phyloP scores from a whole-genome alignment of 2,797 vertebrate genomes.

The Sebastes variabilis region DNA sequence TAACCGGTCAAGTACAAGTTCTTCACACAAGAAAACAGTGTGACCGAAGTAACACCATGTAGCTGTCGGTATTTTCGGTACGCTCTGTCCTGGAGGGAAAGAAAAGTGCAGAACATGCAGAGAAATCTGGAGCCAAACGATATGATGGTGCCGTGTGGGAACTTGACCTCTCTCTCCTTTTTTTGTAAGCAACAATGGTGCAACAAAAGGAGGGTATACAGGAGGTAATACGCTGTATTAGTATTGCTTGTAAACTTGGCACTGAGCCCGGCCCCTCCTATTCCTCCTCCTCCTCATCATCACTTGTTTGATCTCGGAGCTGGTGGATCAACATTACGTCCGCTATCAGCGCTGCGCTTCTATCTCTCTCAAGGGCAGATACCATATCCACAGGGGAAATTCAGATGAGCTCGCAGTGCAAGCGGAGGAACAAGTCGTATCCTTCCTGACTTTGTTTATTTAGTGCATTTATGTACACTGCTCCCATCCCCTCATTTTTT shows the following conservation, averaged over 20 bases:
- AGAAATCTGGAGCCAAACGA: slow-evolving; percentile 2
- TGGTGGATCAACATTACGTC: background rate
- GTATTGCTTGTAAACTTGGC: slow-evolving; percentile 24
- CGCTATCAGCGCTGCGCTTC: slow-evolving; percentile 18
- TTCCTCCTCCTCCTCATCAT: background rate
- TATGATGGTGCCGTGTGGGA: background rate
- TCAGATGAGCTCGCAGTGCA: slow-evolving; percentile 52
- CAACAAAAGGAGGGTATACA: slow-evolving; percentile 22
- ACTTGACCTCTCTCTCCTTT: slow-evolving; percentile 1
- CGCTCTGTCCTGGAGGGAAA: slow-evolving; percentile 11
- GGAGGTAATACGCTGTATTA: slow-evolving; percentile 16
- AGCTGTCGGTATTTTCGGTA: background rate
- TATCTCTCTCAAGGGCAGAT: slow-evolving; percentile 53
- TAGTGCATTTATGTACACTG: slow-evolving; percentile 42
- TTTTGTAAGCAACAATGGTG: slow-evolving; percentile 6
- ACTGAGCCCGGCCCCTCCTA: background rate
- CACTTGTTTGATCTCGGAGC: slow-evolving; percentile 33
- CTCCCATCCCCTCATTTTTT: slow-evolving; percentile 36
- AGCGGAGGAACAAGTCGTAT: slow-evolving; percentile 64
- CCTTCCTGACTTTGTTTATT: slow-evolving; percentile 81
- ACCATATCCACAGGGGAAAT: slow-evolving; percentile 43
- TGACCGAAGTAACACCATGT: background rate
- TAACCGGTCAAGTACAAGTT: background rate
- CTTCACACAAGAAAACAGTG: background rate
- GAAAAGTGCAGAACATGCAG: background rate